These are phyloP conservation scores for Thyatira batis DNA, from an alignment of 2,888 invertebrate species.

Conservation along the genomic window DNA sequence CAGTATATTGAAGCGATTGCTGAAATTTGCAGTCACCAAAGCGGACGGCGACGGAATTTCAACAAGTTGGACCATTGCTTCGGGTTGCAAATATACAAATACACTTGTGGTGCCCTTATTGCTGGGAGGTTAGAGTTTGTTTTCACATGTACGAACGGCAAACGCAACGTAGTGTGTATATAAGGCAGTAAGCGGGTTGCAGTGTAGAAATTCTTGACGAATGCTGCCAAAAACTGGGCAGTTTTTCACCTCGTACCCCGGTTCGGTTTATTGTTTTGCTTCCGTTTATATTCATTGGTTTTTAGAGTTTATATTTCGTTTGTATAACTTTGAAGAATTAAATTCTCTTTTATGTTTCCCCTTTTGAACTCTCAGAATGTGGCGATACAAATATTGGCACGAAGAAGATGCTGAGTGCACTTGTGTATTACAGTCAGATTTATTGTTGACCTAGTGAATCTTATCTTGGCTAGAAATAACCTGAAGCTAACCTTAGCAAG, in stretches of 20 bases:
- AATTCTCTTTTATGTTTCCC: not conserved
- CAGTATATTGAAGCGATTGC: conserved; percentile 37
- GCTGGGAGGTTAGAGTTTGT: conserved; percentile 42
- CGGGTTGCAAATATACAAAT: conserved; percentile 45
- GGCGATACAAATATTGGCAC: not conserved
- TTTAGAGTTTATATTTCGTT: conserved; percentile 26
- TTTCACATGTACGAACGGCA: conserved; percentile 29
- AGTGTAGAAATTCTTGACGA: conserved; percentile 75
- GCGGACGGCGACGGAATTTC: conserved; percentile 77
- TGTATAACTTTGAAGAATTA: conserved; percentile 18
- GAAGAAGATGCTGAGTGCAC: no score
- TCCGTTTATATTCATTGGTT: conserved; percentile 39
- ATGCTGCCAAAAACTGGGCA: conserved; percentile 78
- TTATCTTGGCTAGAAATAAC: no score
- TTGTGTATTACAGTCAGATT: not conserved
- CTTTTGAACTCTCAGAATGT: not conserved
- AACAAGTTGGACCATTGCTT: conserved; percentile 74
- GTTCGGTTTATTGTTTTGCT: conserved; percentile 68
- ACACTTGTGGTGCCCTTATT: conserved; percentile 38
- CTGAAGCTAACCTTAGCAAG: no score
- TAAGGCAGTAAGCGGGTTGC: conserved; percentile 44
- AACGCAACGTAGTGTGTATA: conserved; percentile 1
- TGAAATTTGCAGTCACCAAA: conserved; percentile 63
- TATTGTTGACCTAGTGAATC: not conserved
- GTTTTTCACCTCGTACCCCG: conserved; percentile 73